Base-by-base conservation (phyloP, 2,888 invertebrate genomes). In the Euplexia lucipara region DNA sequence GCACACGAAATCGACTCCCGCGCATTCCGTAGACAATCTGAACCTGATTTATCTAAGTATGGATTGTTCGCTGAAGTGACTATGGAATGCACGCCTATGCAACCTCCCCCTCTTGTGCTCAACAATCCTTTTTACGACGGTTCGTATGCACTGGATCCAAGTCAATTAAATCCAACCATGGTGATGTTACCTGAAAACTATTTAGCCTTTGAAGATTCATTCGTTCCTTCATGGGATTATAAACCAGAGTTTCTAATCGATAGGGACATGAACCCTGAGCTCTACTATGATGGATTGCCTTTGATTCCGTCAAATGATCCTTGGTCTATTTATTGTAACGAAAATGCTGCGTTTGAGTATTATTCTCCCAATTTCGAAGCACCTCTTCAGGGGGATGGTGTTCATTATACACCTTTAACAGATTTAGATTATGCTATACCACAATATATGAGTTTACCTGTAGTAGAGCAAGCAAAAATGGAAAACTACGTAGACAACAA, bases 41-140 rank as follows among this genome's bases (percentile, higher is more conserved):
- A 93, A 88, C 95, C 95, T 35, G 95, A 95, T 82, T 88, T 95
- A 72, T 91, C 93, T 64, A 94, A 91, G 80, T 95, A 91, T 85
- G 92, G 90, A 74, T 81, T 94, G 65, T 92, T 91, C 84, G 84
- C 95, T 57, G 94, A 92, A 90, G 87, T 92, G 69, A 88, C 90
- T 26, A 78, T 93, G 76, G 91, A 92, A 69, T 90, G 86, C 82
- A 87, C 83, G 73, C 88, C 91, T 35, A 67, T 90, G 65, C 88
- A 91, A 75, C 88, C 91, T 49, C 88, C 92, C 37, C 90, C 95
- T 30, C 84, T 95, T 57, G 93, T 95, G 62, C 88, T 95, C 56
- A 95, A 95, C 75, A 95, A 95, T 79, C 95, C 95, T 12, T 95
- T 95, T 85, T 95, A 95, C 77, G 94, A 95, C 72, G 92, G 92